phyloP scores from a whole-genome alignment of 2,888 invertebrate species.

The Tricholauxania praeusta region DNA sequence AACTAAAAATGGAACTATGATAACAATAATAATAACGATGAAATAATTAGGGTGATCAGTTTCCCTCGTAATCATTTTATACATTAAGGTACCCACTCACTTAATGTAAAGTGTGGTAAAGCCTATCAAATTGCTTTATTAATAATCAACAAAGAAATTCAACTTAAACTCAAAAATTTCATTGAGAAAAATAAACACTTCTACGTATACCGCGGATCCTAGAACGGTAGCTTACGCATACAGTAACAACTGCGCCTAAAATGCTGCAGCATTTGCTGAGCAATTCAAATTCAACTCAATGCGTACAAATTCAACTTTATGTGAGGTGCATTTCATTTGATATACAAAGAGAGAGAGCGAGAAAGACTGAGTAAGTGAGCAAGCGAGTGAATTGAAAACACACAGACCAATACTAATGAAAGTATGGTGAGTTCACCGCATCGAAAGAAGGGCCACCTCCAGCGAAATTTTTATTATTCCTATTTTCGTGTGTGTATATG shows the following conservation, averaged over 20 bases:
- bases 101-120: background rate
- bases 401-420: background rate
- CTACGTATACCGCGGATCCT: too few relatives aligned
- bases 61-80: too few relatives aligned
- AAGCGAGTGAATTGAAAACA: background rate
- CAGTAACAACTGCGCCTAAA: too few relatives aligned
- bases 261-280: background rate
- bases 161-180: conserved; percentile 5
- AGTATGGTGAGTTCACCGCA: background rate
- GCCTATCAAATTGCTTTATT: too few relatives aligned
- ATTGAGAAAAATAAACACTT: conserved; percentile 21
- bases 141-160: background rate
- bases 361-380: too few relatives aligned
- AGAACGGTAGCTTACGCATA: too few relatives aligned
- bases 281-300: conserved; percentile 4
- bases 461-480: background rate
- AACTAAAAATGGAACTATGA: too few relatives aligned
- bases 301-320: conserved; percentile 19
- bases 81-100: too few relatives aligned
- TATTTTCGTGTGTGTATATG: background rate
- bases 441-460: conserved; percentile 9
- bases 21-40: too few relatives aligned
- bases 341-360: background rate
- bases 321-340: background rate
- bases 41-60: too few relatives aligned